A percentile compares a stretch with the other conserved stretches of the same genome.
Evolutionary conservation across 2,797 vertebrate species (phyloP).

Genomic region (Bothrops alternatus): DNA sequence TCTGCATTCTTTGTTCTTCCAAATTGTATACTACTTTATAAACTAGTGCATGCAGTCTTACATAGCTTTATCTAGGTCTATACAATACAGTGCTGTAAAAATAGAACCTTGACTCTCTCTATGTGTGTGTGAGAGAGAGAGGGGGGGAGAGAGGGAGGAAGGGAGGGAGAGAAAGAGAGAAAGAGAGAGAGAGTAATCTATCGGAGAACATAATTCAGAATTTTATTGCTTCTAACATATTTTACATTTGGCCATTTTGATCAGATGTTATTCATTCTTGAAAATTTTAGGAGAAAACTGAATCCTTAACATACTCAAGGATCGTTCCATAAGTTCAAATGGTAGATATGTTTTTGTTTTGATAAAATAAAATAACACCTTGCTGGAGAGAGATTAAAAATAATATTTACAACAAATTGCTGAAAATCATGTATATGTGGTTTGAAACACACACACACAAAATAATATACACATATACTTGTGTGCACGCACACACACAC

Average conservation of each 20-base stretch:
- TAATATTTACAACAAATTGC: not conserved
- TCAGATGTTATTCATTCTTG: not conserved
- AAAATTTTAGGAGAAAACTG: not conserved
- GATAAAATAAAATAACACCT: not conserved
- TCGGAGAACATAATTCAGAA: not conserved
- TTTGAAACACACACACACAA: not conserved
- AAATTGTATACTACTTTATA: not conserved
- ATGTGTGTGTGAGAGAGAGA: not conserved
- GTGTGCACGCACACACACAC: not conserved
- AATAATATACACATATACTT: not conserved
- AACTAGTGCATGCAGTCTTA: not conserved
- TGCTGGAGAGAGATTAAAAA: not conserved
- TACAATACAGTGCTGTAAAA: not conserved
- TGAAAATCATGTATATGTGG: not conserved
- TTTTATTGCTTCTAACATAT: not conserved
- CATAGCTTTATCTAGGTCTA: not conserved
- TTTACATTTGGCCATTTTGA: not conserved
- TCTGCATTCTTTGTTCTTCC: slow-evolving; percentile 6
- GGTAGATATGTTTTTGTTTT: not conserved
- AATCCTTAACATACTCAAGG: not conserved
- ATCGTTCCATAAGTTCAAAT: not conserved
- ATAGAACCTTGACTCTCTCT: not conserved
- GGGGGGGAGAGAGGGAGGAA: not conserved
- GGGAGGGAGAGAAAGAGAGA: not conserved
- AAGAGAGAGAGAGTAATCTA: not conserved